Evolutionary conservation across 2,113 vertebrate species (phyloP).

Genomic region (Quiscalus mexicanus): DNA sequence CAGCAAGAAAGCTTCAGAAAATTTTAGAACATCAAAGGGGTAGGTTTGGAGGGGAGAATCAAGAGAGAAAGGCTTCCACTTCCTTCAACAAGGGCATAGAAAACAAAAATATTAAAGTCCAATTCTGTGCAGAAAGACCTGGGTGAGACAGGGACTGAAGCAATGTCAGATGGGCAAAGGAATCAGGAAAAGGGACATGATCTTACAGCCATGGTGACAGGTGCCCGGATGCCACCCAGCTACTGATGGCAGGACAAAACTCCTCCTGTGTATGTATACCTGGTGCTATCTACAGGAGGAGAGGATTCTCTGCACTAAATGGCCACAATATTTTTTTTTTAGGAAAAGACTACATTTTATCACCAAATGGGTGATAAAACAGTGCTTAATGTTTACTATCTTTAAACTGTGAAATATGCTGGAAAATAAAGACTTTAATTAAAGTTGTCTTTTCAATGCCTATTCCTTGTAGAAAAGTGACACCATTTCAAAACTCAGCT

Average conservation of each 20-base stretch:
- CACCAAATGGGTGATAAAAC: not conserved
- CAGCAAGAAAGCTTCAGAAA: not conserved
- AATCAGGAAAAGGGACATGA: not conserved
- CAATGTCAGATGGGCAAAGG: not conserved
- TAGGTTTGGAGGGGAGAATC: accelerated
- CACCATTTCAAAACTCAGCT: constrained; percentile 39
- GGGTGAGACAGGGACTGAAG: not conserved
- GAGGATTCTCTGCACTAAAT: not conserved
- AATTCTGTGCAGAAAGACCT: not conserved
- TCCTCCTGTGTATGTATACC: not conserved
- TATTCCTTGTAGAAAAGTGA: constrained; percentile 15
- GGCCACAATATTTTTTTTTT: not conserved
- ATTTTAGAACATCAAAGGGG: not conserved
- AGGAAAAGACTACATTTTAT: not conserved
- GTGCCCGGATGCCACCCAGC: not conserved
- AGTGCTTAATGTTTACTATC: not conserved
- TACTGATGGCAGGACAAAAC: not conserved
- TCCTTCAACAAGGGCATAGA: not conserved
- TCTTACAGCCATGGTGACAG: not conserved
- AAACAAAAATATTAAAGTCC: not conserved
- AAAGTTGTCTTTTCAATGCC: not conserved
- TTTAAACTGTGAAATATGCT: constrained; percentile 7
- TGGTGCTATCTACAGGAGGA: not conserved
- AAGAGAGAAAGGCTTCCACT: not conserved
- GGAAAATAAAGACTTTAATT: constrained; percentile 38